These are phyloP conservation scores for Eulemur coronatus DNA, from an alignment of 2,797 vertebrate genomes.

Conservation along the genomic window DNA sequence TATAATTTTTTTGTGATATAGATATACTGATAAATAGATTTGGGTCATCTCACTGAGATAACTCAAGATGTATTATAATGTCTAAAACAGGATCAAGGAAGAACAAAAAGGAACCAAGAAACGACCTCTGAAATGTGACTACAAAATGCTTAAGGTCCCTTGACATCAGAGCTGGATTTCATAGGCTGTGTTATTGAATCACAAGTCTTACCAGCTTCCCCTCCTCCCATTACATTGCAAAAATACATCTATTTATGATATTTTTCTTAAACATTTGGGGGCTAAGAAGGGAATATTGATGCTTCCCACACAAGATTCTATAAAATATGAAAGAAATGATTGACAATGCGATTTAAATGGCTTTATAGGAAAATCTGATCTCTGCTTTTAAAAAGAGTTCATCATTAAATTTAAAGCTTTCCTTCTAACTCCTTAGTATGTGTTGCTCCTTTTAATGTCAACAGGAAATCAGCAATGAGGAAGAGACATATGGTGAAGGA, in stretches of 20 bases:
- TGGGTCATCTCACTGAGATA: neutral
- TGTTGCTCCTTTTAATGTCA: conserved; percentile 64
- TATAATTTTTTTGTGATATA: neutral
- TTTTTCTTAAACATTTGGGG: conserved; percentile 4
- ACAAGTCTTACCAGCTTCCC: conserved; percentile 31
- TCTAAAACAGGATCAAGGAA: neutral
- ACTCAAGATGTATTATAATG: neutral
- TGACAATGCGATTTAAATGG: neutral
- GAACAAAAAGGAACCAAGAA: neutral
- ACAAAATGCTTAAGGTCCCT: conserved; percentile 21
- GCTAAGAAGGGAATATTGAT: neutral
- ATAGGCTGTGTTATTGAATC: conserved; percentile 26
- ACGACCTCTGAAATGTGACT: neutral
- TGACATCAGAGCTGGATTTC: conserved; percentile 10
- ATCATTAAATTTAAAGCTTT: neutral
- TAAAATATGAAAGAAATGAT: neutral
- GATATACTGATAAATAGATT: neutral
- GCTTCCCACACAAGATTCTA: neutral
- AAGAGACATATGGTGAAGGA: conserved; percentile 51
- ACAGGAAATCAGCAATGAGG: conserved; percentile 63
- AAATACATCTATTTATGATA: neutral
- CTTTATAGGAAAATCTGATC: conserved; percentile 3
- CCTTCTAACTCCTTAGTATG: neutral
- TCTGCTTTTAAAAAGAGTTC: neutral
- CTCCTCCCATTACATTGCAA: neutral